Evolutionary conservation across 2,797 vertebrate species (phyloP), one percentile per base, ranked within the genome.

Genomic region (Champsocephalus gunnari): DNA sequence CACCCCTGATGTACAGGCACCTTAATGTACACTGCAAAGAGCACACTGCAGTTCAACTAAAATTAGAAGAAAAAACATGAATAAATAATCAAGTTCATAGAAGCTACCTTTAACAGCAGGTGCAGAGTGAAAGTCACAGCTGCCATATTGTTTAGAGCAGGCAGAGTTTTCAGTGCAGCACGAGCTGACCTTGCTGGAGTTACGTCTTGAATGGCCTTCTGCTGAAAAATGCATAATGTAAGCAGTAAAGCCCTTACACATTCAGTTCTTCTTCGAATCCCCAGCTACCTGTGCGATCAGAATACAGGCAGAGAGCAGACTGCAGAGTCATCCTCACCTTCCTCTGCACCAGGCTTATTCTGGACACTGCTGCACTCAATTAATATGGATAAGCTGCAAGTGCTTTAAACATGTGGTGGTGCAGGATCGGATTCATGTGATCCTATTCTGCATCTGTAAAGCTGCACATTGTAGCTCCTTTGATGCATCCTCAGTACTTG

Each of bases 321-420:
- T 91, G 89, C 89, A 88, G 81, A 85, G 89, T 92, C 89, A 91
- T 58, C 62, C 81, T 87, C 75, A 62, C 75, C 80, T 88, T 83
- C 67, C 64, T 85, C 83, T 82, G 77, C 71, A 70, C 28, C 45
- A 62, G 65, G 62, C 49, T 82, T 79, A 77, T 62, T 66, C 61
- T 60, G 73, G 67, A 82, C 82, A 72, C 69, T 58, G 77, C 71
- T 75, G 71, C 71, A 80, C 74, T 56, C 59, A 80, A 48, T 80
- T 71, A 78, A 86, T 77, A 69, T 63, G 53, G 72, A 85, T 69
- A 80, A 88, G 60, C 79, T 76, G 63, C 61, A 47, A 71, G 59
- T 51, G 60, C 44, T 80, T 82, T 71, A 62, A 60, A 71, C 73
- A 77, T 56, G 54, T 62, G 69, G 85, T 71, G 64, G 45, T 84